Conservation (phyloP, 2,797 vertebrate genomes). For the Lutjanus argentimaculatus region DNA sequence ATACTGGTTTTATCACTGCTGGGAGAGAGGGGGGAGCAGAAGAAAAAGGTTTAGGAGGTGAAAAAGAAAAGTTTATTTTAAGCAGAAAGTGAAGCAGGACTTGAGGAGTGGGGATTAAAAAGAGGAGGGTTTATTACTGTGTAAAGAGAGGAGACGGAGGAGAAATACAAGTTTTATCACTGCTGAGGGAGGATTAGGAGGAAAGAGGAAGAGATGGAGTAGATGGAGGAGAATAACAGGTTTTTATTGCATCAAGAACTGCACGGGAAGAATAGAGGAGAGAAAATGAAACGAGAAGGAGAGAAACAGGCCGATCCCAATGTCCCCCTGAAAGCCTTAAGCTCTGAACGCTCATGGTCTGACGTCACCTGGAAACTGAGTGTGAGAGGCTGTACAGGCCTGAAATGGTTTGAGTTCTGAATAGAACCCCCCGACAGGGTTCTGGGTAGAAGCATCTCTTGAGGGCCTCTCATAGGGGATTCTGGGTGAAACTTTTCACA, state of each 20-base stretch:
- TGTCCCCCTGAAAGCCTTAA: too few relatives aligned
- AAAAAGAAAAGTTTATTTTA: slow-evolving; percentile 39
- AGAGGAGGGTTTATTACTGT: slow-evolving; percentile 41
- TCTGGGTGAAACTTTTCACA: too few relatives aligned
- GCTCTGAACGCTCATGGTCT: too few relatives aligned
- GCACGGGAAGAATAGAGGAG: not conserved
- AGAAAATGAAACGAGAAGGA: not conserved
- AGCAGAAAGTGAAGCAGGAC: slow-evolving; percentile 24
- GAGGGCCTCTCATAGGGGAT: too few relatives aligned
- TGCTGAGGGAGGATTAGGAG: slow-evolving; percentile 50
- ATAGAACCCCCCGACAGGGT: too few relatives aligned
- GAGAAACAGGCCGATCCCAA: not conserved
- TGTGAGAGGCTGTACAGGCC: too few relatives aligned
- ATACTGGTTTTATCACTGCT: slow-evolving; percentile 33
- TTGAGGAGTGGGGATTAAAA: slow-evolving; percentile 37
- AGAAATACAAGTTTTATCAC: slow-evolving; percentile 48
- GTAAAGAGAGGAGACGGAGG: slow-evolving; percentile 31
- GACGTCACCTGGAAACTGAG: too few relatives aligned
- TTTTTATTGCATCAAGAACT: slow-evolving; percentile 31
- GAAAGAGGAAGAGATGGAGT: slow-evolving; percentile 35
- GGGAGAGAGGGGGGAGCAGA: slow-evolving; percentile 7
- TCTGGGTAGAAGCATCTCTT: too few relatives aligned
- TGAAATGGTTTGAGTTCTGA: too few relatives aligned
- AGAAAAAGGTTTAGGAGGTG: slow-evolving; percentile 28
- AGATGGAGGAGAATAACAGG: slow-evolving; percentile 40